phyloP scores from a whole-genome alignment of 2,888 invertebrate species.

The Melikaiella ostensackeni region DNA sequence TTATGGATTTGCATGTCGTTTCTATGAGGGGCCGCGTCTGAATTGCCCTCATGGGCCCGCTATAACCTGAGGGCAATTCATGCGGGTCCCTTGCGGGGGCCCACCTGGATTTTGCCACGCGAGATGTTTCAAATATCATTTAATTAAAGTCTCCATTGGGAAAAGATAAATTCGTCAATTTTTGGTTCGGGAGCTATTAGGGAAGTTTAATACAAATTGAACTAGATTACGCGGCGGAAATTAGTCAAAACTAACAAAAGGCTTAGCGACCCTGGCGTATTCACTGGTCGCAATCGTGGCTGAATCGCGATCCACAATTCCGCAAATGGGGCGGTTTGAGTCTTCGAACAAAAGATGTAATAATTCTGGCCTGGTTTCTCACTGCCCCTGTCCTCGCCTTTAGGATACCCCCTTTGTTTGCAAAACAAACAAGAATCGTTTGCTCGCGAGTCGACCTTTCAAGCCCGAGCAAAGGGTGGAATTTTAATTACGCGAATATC shows the following conservation, averaged over 20 bases:
- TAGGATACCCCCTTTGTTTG: conserved; percentile 70
- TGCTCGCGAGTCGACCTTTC: conserved; percentile 63
- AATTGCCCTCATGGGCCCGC: too few relatives aligned
- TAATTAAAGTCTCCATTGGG: neutral
- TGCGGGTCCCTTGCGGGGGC: too few relatives aligned
- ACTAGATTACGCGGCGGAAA: conserved; percentile 69
- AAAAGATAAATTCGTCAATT: neutral
- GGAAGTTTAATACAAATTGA: conserved; percentile 55
- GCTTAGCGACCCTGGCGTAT: conserved; percentile 59
- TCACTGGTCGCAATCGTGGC: conserved; percentile 70
- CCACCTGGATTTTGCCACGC: too few relatives aligned
- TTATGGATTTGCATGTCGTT: too few relatives aligned
- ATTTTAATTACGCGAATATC: conserved; percentile 75
- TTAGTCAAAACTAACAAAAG: conserved; percentile 75
- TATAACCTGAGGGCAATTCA: too few relatives aligned
- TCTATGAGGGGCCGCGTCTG: too few relatives aligned
- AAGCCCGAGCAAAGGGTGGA: conserved; percentile 63
- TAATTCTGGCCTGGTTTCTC: conserved; percentile 69
- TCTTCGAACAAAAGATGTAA: conserved; percentile 76
- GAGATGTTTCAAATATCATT: neutral
- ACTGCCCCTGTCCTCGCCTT: conserved; percentile 56
- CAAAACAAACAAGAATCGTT: conserved; percentile 77
- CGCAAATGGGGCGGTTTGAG: conserved; percentile 74
- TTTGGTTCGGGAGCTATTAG: neutral
- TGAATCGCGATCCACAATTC: conserved; percentile 75